Base-by-base conservation (phyloP, 1,140 invertebrate genomes). In the Pseudoatta argentina region DNA sequence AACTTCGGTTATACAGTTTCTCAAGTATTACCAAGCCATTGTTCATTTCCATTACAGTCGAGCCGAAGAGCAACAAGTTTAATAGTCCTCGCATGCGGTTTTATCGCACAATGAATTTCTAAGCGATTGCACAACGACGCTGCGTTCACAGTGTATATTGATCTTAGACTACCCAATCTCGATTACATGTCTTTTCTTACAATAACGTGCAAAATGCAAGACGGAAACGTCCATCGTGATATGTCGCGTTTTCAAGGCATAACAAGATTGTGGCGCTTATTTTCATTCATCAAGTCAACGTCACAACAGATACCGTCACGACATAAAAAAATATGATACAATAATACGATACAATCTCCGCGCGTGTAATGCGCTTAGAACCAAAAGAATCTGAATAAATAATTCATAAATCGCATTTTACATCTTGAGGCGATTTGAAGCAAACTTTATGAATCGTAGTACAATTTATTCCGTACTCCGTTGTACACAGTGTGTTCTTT, bases 31-130 rank as follows among this genome's bases (percentile, higher is more conserved):
- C 78, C 14, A 48, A 82, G 55, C 77, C 79, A 82, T 75, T 83
- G 69, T 83, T 83, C 69, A 83, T 82, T 82, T 82, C 67, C 79
- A 82, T 82, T 83, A 51, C 55, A 14, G 53, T 16, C 51, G 34
- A 63, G 67, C 39, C 79, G 67, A 82, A 73, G 67, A 82, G 79
- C 79, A 83, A 83, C 79, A 83, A 83, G 79, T 83, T 83, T 83
- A 75, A 83, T 83, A 83, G 69, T 83, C 55, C 79, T 83, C 79
- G 79, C 79, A 83, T 83, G 79, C 55, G 69, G 79, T 83, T 83
- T 83, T 83, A 83, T 83, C 79, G 79, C 18, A 73, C 69, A 75
- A 83, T 83, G 69, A 83, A 83, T 83, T 83, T 83, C 79, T 83
- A 75, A 75, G 69, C 71, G 55, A 83, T 83, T 83, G 55, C 69